Conservation (phyloP, 2,888 invertebrate genomes). For the Aethes cnicana region DNA sequence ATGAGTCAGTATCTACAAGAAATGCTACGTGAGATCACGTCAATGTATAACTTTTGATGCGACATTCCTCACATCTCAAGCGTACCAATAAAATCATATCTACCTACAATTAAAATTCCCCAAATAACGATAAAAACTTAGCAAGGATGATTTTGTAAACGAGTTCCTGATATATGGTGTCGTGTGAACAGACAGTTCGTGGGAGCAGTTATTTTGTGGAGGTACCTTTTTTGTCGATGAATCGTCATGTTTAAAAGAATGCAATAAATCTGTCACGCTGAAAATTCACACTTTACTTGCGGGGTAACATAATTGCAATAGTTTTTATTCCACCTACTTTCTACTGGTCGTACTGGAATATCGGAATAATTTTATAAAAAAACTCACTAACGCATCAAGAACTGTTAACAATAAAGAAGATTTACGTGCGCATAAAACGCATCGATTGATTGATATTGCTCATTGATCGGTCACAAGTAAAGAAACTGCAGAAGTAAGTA, state of each 20-base stretch:
- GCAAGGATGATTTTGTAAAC: constrained; percentile 14
- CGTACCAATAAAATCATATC: constrained; percentile 27
- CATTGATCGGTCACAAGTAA: no score
- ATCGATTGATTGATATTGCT: no score
- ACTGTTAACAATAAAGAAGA: no score
- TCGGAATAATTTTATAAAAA: no score
- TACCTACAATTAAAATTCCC: constrained; percentile 27
- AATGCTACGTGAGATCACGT: neutral
- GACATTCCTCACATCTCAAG: neutral
- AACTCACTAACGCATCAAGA: no score
- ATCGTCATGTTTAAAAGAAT: neutral
- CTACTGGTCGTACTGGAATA: no score
- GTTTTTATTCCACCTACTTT: no score
- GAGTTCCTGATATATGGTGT: constrained; percentile 1
- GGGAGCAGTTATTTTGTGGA: constrained; percentile 18
- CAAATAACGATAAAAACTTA: constrained; percentile 9
- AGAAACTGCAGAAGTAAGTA: no score
- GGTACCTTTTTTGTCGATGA: neutral
- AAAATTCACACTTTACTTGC: no score
- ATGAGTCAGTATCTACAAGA: no score
- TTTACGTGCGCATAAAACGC: no score
- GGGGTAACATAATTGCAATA: no score
- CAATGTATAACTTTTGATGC: neutral
- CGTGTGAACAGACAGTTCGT: neutral
- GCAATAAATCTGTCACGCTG: constrained; percentile 5